Conservation (phyloP, 2,797 vertebrate genomes). For the Naso thynnoides region DNA sequence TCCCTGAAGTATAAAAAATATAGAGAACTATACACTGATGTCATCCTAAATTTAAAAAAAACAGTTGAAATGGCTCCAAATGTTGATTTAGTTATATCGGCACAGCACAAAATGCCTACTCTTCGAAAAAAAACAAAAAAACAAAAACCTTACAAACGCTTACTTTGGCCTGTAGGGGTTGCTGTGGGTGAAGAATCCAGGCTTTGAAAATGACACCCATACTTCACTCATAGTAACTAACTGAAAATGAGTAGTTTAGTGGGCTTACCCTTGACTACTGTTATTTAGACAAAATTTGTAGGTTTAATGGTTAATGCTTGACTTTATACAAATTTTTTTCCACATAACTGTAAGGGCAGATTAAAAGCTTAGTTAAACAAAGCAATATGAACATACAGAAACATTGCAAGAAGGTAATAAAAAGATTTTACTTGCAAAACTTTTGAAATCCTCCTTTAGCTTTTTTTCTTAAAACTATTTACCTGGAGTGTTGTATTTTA, state of each 20-base stretch:
- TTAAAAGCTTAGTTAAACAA: no score
- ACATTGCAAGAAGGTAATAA: no score
- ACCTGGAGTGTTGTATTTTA: background rate
- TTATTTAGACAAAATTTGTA: background rate
- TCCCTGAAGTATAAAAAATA: background rate
- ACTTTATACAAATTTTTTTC: no score
- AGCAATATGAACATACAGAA: no score
- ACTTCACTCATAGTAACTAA: no score
- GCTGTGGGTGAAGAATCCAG: conserved; percentile 4
- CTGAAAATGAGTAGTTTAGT: background rate
- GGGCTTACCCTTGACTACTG: background rate
- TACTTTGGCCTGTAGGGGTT: conserved; percentile 6
- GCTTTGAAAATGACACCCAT: background rate
- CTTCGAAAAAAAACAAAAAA: background rate
- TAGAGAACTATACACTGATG: fast-evolving
- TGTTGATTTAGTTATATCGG: background rate
- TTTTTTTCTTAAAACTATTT: no score
- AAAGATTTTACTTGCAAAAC: no score
- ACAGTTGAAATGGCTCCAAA: background rate
- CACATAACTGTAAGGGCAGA: no score
- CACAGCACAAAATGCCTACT: background rate
- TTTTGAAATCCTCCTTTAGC: no score
- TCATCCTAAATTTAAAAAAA: background rate
- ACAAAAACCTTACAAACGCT: background rate
- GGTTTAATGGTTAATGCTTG: no score